Conservation (phyloP, 2,797 vertebrate species). For the Cyprinodon diabolis region DNA sequence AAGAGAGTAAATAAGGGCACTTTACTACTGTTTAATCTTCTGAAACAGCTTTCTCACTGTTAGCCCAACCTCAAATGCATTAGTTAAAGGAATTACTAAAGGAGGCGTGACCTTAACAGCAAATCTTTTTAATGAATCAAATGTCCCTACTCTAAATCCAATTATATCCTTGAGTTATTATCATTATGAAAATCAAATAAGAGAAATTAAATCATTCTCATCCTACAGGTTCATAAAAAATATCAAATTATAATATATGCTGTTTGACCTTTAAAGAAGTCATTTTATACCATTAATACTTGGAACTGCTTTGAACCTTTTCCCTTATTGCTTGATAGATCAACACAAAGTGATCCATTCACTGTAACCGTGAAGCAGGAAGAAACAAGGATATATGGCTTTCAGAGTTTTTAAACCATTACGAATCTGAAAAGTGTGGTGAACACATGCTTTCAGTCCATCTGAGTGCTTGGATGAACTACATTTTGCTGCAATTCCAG, state of each 20-base stretch:
- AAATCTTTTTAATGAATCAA: not conserved
- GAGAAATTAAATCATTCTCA: not conserved
- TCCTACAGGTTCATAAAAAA: not conserved
- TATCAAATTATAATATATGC: not conserved
- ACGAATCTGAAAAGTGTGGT: slow-evolving; percentile 1
- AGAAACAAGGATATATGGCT: not conserved
- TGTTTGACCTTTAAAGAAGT: not conserved
- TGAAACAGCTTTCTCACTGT: not conserved
- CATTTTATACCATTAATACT: not conserved
- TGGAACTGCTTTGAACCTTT: not conserved
- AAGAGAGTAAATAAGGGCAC: not conserved
- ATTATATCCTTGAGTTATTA: not conserved
- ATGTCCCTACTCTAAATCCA: not conserved
- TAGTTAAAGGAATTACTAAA: not conserved
- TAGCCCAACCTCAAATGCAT: not conserved
- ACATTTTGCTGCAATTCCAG: not conserved
- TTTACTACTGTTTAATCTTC: slow-evolving; percentile 8
- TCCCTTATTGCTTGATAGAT: not conserved
- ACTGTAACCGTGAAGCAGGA: not conserved
- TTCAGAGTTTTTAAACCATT: not conserved
- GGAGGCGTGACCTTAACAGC: not conserved
- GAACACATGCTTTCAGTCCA: not conserved
- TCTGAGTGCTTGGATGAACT: not conserved
- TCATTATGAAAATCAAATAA: not conserved
- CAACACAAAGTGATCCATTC: not conserved